phyloP scores from a whole-genome alignment of 1,140 invertebrate species.

The Solenopsis fugax region DNA sequence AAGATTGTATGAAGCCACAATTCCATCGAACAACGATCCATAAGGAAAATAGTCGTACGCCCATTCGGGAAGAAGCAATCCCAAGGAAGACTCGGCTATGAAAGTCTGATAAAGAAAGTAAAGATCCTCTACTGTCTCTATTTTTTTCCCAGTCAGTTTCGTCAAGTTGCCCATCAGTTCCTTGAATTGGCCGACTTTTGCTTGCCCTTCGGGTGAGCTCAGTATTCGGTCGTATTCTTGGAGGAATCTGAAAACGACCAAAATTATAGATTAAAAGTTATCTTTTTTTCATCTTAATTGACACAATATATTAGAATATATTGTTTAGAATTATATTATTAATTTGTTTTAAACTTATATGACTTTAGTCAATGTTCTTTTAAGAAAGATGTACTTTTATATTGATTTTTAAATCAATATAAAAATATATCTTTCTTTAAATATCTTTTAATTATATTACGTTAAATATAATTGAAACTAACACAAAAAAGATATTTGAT shows the following conservation, averaged over 20 bases:
- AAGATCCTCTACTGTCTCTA: slow-evolving; percentile 85
- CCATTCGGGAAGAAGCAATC: slow-evolving; percentile 84
- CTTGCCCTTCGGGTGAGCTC: slow-evolving; percentile 80
- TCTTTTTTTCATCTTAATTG: neutral
- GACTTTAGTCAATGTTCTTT: too few relatives aligned
- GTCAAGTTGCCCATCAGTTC: slow-evolving; percentile 82
- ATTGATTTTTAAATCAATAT: neutral
- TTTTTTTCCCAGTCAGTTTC: slow-evolving; percentile 82
- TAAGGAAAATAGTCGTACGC: slow-evolving; percentile 82
- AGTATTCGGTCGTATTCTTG: slow-evolving; percentile 85
- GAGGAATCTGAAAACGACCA: slow-evolving; percentile 83
- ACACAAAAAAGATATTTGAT: neutral
- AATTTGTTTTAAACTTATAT: too few relatives aligned
- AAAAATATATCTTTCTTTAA: neutral
- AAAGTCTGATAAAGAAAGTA: slow-evolving; percentile 87
- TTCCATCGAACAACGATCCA: slow-evolving; percentile 85
- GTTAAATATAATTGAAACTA: too few relatives aligned
- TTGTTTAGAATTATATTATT: too few relatives aligned
- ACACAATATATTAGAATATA: neutral
- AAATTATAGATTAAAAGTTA: slow-evolving; percentile 1
- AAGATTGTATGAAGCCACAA: slow-evolving; percentile 85
- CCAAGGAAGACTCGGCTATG: slow-evolving; percentile 81
- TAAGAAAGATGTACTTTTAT: too few relatives aligned
- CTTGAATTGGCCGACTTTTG: slow-evolving; percentile 79
- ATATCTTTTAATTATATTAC: neutral